phyloP scores from a whole-genome alignment of 2,797 vertebrate species.

The Galaxias olidus region DNA sequence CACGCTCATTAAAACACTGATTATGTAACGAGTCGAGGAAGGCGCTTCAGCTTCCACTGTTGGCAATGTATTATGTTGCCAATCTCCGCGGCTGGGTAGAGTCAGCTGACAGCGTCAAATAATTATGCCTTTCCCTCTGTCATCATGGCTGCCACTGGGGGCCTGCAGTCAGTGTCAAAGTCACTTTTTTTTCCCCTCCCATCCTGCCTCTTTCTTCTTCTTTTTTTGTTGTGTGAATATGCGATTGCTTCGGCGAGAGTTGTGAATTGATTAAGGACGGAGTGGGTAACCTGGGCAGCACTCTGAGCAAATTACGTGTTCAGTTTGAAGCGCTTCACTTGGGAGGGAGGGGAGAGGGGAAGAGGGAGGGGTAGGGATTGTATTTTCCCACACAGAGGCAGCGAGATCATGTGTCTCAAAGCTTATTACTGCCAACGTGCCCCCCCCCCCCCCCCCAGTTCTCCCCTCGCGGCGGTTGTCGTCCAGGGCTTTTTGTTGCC shows the following conservation, averaged over 20 bases:
- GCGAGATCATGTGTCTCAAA: neutral
- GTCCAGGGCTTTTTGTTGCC: neutral
- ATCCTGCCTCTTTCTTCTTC: neutral
- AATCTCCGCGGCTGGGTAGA: conserved; percentile 11
- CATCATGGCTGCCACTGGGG: conserved; percentile 19
- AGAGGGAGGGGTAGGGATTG: neutral
- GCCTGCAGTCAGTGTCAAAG: conserved; percentile 9
- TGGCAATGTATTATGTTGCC: conserved; percentile 17
- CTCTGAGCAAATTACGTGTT: conserved; percentile 3
- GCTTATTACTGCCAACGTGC: conserved; percentile 4
- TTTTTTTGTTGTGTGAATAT: conserved; percentile 4
- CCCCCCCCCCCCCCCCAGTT: too few relatives aligned
- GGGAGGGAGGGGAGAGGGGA: neutral
- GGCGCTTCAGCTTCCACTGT: too few relatives aligned
- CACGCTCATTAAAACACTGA: conserved; percentile 25
- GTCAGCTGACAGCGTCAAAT: conserved; percentile 18
- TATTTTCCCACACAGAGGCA: neutral
- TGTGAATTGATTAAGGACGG: neutral
- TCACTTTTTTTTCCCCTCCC: neutral
- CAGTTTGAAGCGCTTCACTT: neutral
- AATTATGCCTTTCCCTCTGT: conserved; percentile 18
- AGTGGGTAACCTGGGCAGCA: conserved; percentile 5
- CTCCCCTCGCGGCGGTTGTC: neutral
- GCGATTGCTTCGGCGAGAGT: conserved; percentile 3
- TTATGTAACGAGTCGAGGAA: conserved; percentile 18